Conservation (phyloP, 2,888 invertebrate genomes). For the Lasioglossum oenotherae region DNA sequence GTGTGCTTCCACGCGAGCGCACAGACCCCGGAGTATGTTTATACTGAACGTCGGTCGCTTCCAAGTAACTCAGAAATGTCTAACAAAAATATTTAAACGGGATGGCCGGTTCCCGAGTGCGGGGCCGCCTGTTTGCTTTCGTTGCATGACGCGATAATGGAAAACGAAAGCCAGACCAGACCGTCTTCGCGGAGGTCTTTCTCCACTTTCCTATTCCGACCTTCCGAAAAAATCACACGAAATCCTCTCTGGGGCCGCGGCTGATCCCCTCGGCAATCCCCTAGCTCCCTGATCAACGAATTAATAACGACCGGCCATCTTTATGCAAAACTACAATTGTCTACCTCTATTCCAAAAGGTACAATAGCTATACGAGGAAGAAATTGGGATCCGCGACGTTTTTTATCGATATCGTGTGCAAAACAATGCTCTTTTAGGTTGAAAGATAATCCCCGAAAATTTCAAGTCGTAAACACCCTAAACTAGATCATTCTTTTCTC, state of each 20-base stretch:
- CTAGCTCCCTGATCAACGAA: not conserved
- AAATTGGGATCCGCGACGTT: no score
- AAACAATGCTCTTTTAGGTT: no score
- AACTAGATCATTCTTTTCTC: no score
- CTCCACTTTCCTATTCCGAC: conserved; percentile 17
- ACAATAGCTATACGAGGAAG: no score
- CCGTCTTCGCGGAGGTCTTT: conserved; percentile 47
- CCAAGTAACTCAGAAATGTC: conserved; percentile 75
- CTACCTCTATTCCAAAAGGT: not conserved
- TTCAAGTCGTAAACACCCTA: no score
- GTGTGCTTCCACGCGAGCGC: conserved; percentile 58
- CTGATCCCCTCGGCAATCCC: not conserved
- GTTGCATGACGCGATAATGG: conserved; percentile 65
- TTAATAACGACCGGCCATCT: not conserved
- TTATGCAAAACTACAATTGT: not conserved
- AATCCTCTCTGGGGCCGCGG: not conserved
- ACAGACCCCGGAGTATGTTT: conserved; percentile 61
- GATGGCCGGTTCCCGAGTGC: conserved; percentile 70
- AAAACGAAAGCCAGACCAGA: conserved; percentile 68
- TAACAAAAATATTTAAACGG: conserved; percentile 80
- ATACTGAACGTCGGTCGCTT: conserved; percentile 60
- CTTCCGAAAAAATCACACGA: conserved; percentile 36
- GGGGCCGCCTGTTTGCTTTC: conserved; percentile 72
- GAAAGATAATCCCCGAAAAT: no score
- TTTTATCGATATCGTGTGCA: no score